Conservation (phyloP, 2,797 vertebrate genomes). For the Melanogrammus aeglefinus region DNA sequence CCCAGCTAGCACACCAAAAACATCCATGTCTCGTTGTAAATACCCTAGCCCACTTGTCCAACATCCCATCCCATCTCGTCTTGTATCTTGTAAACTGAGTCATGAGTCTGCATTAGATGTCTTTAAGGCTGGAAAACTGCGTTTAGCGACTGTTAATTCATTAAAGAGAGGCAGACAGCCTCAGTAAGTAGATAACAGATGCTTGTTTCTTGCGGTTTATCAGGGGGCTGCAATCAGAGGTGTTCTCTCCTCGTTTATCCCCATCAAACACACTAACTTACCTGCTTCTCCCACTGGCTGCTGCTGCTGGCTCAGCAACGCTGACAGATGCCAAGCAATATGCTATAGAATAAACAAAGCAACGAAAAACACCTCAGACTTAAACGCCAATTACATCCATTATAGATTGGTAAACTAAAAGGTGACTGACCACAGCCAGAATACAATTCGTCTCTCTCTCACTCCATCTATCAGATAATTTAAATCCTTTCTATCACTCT, state of each 20-base stretch:
- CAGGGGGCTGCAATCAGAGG: neutral
- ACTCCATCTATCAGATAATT: no score
- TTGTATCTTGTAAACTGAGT: neutral
- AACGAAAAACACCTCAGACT: constrained; percentile 26
- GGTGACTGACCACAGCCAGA: constrained; percentile 27
- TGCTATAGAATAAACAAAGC: constrained; percentile 29
- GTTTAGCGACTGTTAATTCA: neutral
- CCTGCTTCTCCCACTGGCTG: constrained; percentile 30
- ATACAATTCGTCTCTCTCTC: constrained; percentile 12
- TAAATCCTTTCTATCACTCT: no score
- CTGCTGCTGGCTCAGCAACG: constrained; percentile 35
- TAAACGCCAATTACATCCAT: constrained; percentile 21
- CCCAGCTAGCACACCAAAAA: neutral
- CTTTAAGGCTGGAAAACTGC: neutral
- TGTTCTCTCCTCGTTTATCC: neutral
- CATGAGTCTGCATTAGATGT: neutral
- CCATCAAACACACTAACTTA: constrained; percentile 18
- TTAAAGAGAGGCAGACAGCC: neutral
- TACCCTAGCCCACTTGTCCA: neutral
- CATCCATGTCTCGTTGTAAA: neutral
- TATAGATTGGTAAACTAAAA: constrained; percentile 22
- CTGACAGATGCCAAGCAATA: constrained; percentile 48
- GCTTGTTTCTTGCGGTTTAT: constrained; percentile 16
- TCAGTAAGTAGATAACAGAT: neutral
- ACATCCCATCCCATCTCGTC: no score